phyloP scores from a whole-genome alignment of 2,797 vertebrate species.

The Botia almorhae region DNA sequence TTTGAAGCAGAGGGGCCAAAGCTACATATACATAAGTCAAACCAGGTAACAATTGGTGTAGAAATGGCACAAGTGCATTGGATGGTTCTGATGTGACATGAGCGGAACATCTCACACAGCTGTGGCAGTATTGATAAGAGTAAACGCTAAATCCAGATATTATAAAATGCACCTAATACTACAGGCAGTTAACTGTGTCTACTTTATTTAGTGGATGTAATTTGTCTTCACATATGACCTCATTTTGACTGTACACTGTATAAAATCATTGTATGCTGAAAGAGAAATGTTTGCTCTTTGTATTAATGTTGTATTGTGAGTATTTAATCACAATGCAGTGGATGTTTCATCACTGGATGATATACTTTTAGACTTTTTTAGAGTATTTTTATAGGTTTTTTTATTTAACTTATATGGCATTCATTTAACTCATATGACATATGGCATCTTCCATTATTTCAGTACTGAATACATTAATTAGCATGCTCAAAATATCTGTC shows the following conservation, averaged over 20 bases:
- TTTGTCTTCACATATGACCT: no score
- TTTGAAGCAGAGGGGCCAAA: neutral
- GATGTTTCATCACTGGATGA: no score
- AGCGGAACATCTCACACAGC: slow-evolving; percentile 33
- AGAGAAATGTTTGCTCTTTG: no score
- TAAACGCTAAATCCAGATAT: slow-evolving; percentile 11
- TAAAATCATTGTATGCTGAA: no score
- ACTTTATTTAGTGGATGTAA: no score
- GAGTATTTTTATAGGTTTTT: no score
- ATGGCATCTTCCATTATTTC: neutral
- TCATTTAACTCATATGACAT: no score
- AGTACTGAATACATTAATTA: neutral
- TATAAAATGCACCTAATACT: neutral
- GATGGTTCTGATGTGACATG: slow-evolving; percentile 19
- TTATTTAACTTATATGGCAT: no score
- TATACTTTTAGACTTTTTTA: no score
- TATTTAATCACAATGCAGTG: no score
- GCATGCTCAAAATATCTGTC: neutral
- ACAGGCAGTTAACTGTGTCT: neutral
- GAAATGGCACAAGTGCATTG: slow-evolving; percentile 12
- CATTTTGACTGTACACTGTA: no score
- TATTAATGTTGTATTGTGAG: no score
- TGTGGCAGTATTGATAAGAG: slow-evolving; percentile 39
- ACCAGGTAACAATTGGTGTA: slow-evolving; percentile 16
- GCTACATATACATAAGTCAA: slow-evolving; percentile 3